Evolutionary conservation across 1,140 invertebrate species (phyloP).

Genomic region (Panulirus ornatus): DNA sequence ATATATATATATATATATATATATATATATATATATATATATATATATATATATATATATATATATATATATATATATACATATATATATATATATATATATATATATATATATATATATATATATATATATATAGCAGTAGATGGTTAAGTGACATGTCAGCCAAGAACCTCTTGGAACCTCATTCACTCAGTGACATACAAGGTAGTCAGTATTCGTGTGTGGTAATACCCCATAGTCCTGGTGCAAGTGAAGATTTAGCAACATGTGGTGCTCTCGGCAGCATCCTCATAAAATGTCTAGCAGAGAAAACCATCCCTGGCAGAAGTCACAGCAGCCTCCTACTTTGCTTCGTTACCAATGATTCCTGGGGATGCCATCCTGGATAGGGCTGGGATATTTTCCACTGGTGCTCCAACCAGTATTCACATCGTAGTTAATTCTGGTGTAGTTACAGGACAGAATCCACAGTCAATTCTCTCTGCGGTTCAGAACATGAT

Average conservation of each 20-base stretch:
- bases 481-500: constrained; percentile 68
- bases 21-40: too few species aligned
- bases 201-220: constrained; percentile 68
- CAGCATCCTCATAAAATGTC: constrained; percentile 52
- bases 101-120: too few species aligned
- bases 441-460: constrained; percentile 61
- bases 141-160: constrained; percentile 59
- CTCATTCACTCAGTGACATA: constrained; percentile 46
- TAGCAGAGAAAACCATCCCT: constrained; percentile 61
- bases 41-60: too few species aligned
- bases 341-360: constrained; percentile 42
- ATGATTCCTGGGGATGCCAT: constrained; percentile 57
- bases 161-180: constrained; percentile 52
- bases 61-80: too few species aligned
- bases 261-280: constrained; percentile 45
- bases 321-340: constrained; percentile 51
- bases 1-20: too few species aligned
- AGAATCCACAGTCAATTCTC: constrained; percentile 66
- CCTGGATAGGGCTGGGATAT: constrained; percentile 64
- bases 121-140: too few species aligned
- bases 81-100: too few species aligned
- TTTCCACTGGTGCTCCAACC: constrained; percentile 59
- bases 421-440: constrained; percentile 65
- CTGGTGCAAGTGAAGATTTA: constrained; percentile 60
- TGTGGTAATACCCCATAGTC: constrained; percentile 64